A percentile compares a stretch with the other conserved stretches of the same genome.
phyloP scores from a whole-genome alignment of 2,797 vertebrate species.

The Luscinia luscinia region DNA sequence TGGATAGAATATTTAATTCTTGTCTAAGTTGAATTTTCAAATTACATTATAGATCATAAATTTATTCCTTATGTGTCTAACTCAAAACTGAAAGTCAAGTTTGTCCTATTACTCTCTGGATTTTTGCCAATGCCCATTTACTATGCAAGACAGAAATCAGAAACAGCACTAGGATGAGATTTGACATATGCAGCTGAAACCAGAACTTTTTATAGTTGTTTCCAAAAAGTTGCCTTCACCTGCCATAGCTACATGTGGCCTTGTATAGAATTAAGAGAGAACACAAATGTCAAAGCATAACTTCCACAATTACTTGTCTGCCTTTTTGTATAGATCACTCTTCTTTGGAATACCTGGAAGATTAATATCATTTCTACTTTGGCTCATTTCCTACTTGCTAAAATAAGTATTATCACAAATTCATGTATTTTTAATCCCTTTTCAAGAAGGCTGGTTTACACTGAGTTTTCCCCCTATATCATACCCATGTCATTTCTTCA shows the following conservation, averaged over 20 bases:
- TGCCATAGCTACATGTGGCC: not conserved
- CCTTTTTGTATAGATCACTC: not conserved
- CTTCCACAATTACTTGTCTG: not conserved
- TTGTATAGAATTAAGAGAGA: not conserved
- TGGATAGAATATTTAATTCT: not conserved
- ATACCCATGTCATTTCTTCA: not conserved
- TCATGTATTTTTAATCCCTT: not conserved
- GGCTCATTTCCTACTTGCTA: not conserved
- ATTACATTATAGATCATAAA: not conserved
- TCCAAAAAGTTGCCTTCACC: not conserved
- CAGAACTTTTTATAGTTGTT: not conserved
- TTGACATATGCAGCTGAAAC: not conserved
- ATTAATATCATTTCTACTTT: not conserved
- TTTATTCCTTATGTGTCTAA: not conserved
- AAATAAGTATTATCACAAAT: not conserved
- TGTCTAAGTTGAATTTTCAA: not conserved
- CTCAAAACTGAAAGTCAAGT: not conserved
- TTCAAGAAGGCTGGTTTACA: not conserved
- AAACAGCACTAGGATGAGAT: not conserved
- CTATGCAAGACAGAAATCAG: not conserved
- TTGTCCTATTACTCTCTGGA: not conserved
- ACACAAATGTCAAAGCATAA: not conserved
- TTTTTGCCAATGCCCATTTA: not conserved
- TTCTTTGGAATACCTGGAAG: not conserved
- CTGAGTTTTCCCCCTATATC: not conserved